These are phyloP conservation scores for Karalla daura DNA, from an alignment of 2,797 vertebrate species.

Conservation along the genomic window DNA sequence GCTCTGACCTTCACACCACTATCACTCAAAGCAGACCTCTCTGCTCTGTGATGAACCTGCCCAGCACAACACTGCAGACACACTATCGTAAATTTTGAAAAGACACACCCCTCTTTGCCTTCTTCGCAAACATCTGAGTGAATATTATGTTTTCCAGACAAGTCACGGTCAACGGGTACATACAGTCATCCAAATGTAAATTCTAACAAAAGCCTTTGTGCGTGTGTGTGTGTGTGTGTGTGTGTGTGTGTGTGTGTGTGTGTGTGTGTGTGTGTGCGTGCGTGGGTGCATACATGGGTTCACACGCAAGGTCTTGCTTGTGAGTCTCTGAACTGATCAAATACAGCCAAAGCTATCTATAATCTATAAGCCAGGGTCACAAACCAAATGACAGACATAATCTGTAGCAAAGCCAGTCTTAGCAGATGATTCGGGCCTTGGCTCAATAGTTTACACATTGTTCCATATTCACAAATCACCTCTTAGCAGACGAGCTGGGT, in stretches of 20 bases:
- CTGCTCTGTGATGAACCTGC: not conserved
- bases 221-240: not conserved
- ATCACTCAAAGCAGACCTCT: constrained; percentile 1
- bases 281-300: not conserved
- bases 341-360: constrained; percentile 79
- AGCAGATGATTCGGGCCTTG: constrained; percentile 76
- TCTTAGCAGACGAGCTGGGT: constrained; percentile 50
- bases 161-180: not conserved
- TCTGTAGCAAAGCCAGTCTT: constrained; percentile 75
- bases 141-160: not conserved
- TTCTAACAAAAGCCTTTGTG: not conserved
- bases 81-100: not conserved
- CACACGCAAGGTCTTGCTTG: constrained; percentile 13
- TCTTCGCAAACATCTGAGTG: not conserved
- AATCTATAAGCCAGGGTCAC: constrained; percentile 79
- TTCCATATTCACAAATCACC: constrained; percentile 74
- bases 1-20: constrained; percentile 1
- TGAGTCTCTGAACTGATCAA: constrained; percentile 68
- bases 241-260: not conserved
- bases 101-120: not conserved
- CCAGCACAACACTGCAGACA: not conserved
- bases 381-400: constrained; percentile 73
- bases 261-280: not conserved
- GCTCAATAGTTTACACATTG: constrained; percentile 77
- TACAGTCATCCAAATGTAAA: not conserved